A percentile compares a stretch with the other conserved stretches of the same genome.
Evolutionary conservation across 2,113 vertebrate genomes (phyloP).

Genomic region (Solenodon paradoxus): DNA sequence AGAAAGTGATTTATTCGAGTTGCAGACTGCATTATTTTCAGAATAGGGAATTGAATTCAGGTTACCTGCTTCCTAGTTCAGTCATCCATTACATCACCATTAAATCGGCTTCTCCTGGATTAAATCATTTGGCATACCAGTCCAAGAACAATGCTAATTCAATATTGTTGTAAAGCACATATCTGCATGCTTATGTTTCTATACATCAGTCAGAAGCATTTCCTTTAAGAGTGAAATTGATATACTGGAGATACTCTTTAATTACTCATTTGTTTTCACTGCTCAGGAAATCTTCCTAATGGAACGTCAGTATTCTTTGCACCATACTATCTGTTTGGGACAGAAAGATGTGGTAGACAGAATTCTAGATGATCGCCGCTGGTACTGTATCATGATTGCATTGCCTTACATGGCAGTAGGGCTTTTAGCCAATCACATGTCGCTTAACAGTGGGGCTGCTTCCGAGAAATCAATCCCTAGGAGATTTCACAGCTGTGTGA

Average conservation of each 20-base stretch:
- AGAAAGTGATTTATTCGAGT: constrained; percentile 16
- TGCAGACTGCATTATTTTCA: neutral
- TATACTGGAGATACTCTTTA: neutral
- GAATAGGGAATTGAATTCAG: neutral
- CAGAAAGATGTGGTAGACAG: neutral
- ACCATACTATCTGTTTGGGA: neutral
- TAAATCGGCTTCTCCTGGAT: neutral
- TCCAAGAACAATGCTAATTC: neutral
- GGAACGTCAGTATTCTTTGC: neutral
- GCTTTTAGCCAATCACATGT: neutral
- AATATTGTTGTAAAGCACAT: neutral
- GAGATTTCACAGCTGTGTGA: neutral
- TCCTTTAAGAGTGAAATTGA: neutral
- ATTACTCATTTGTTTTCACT: neutral
- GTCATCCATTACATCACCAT: neutral
- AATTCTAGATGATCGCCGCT: neutral
- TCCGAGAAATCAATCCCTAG: neutral
- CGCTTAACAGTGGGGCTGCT: neutral
- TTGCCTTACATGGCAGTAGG: neutral
- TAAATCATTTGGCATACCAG: neutral
- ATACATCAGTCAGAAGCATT: neutral
- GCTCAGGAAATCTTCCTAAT: neutral
- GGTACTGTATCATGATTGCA: neutral
- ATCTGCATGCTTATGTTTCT: neutral
- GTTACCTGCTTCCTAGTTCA: neutral